phyloP scores from a whole-genome alignment of 2,888 invertebrate genomes.

The Cephus nigrinus region DNA sequence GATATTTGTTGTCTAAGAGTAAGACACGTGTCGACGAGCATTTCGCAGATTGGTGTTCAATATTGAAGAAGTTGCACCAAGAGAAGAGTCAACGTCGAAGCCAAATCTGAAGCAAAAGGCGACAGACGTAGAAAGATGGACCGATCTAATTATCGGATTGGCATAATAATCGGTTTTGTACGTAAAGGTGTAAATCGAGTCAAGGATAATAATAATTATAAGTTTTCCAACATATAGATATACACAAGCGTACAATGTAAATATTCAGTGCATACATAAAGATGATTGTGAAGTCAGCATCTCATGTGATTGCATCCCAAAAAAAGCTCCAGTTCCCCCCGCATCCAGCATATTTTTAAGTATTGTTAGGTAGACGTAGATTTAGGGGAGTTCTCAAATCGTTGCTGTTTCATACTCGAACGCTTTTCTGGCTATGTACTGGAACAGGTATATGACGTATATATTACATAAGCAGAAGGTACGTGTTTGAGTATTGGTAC shows the following conservation, averaged over 20 bases:
- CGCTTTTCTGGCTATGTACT: background rate
- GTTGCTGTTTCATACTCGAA: background rate
- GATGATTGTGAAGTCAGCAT: too few species aligned
- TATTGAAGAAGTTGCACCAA: background rate
- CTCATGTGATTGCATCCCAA: too few species aligned
- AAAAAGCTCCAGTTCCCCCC: too few species aligned
- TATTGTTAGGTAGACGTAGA: too few species aligned
- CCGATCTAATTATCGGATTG: too few species aligned
- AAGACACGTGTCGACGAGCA: background rate
- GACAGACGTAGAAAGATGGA: background rate
- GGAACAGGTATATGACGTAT: background rate
- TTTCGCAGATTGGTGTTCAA: background rate
- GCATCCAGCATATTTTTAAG: too few species aligned
- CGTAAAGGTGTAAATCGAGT: too few species aligned
- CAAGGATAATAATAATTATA: too few species aligned
- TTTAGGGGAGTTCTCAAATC: background rate
- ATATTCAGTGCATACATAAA: too few species aligned
- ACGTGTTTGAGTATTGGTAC: background rate
- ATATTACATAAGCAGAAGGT: background rate
- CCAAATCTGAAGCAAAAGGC: background rate
- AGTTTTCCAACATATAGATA: too few species aligned
- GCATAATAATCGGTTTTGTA: too few species aligned
- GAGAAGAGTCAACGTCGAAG: background rate
- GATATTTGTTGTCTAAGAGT: background rate
- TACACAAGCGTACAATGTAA: too few species aligned